These are phyloP conservation scores for Seira ritae DNA, from an alignment of 2,888 invertebrate species.

Conservation along the genomic window DNA sequence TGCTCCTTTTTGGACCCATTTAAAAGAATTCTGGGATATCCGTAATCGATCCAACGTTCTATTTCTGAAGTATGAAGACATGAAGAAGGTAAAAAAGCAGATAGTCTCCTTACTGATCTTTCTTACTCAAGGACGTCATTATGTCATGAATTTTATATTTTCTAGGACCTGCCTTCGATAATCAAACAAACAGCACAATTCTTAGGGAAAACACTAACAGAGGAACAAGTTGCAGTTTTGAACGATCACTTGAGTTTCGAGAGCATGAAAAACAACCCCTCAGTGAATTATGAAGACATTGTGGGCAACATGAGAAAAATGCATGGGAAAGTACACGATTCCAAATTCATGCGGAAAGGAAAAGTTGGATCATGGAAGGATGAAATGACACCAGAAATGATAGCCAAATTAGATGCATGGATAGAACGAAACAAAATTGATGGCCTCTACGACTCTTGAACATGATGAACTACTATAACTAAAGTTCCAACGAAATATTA, in stretches of 20 bases:
- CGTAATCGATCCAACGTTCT: conserved; percentile 83
- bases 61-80: conserved; percentile 88
- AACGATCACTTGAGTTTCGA: conserved; percentile 79
- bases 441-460: conserved; percentile 63
- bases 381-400: conserved; percentile 85
- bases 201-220: conserved; percentile 81
- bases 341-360: conserved; percentile 84
- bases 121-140: background rate
- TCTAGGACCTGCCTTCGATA: conserved; percentile 74
- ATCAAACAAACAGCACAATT: conserved; percentile 84
- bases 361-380: conserved; percentile 89
- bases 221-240: conserved; percentile 82
- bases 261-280: conserved; percentile 77
- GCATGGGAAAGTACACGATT: conserved; percentile 30
- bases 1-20: conserved; percentile 87
- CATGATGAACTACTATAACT: too few species aligned
- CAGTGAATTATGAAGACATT: conserved; percentile 83
- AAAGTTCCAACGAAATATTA: too few species aligned
- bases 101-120: background rate
- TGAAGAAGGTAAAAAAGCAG: conserved; percentile 79
- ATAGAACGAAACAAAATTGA: conserved; percentile 78
- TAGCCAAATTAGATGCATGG: conserved; percentile 84
- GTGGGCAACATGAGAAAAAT: conserved; percentile 75
- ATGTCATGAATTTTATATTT: background rate
- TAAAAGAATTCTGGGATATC: conserved; percentile 85